These are phyloP conservation scores for Bilobella aurantiaca DNA, from an alignment of 1,140 invertebrate genomes.

Conservation along the genomic window DNA sequence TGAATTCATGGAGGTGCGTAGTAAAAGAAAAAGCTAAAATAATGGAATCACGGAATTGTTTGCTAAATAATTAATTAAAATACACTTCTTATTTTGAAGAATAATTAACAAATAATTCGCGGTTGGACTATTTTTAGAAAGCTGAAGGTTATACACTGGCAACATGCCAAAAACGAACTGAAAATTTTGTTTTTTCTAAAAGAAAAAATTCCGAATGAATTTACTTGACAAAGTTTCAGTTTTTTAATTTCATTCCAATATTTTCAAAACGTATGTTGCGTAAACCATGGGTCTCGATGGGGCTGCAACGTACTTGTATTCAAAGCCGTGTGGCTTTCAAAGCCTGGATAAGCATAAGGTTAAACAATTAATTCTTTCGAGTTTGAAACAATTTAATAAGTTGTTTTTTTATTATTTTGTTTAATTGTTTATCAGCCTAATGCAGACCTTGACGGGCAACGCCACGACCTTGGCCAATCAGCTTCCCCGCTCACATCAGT, in stretches of 20 bases:
- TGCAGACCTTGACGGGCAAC: background rate
- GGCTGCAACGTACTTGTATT: background rate
- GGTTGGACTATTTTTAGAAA: background rate
- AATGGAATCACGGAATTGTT: too few species aligned
- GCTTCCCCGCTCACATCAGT: background rate
- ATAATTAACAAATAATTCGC: background rate
- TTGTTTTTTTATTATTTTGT: background rate
- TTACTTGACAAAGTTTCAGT: background rate
- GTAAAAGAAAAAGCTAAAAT: too few species aligned
- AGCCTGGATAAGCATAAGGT: background rate
- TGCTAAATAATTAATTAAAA: too few species aligned
- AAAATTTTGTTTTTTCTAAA: too few species aligned
- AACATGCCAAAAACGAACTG: background rate
- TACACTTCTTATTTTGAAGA: too few species aligned
- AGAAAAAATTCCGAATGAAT: background rate
- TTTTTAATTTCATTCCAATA: background rate
- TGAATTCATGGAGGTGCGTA: too few species aligned
- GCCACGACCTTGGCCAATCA: background rate
- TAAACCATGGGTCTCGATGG: background rate
- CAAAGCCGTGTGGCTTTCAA: background rate
- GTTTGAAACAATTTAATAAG: background rate
- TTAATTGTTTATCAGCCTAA: background rate
- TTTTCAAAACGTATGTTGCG: background rate
- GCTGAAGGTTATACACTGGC: background rate
- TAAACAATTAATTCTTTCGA: background rate